Evolutionary conservation across 2,888 invertebrate genomes (phyloP).

Genomic region (Chydorus sphaericus): DNA sequence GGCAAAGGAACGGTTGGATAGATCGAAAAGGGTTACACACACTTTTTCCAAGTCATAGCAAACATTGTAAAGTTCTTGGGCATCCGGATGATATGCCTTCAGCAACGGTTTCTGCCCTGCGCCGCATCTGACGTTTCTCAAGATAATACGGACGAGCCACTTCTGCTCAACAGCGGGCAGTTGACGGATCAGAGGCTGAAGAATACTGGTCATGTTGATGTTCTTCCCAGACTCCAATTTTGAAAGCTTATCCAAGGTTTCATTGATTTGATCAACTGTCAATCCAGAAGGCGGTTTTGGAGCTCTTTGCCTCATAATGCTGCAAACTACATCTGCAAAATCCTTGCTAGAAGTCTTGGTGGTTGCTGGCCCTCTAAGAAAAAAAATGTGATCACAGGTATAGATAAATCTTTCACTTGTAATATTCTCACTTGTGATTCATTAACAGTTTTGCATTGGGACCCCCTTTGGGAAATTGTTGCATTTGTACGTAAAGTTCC

Average conservation of each 20-base stretch:
- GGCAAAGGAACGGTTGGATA: slow-evolving; percentile 43
- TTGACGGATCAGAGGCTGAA: slow-evolving; percentile 48
- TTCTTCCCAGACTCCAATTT: slow-evolving; percentile 8
- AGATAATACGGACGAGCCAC: slow-evolving; percentile 76
- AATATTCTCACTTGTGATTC: slow-evolving; percentile 32
- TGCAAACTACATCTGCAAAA: slow-evolving; percentile 65
- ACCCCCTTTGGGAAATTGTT: slow-evolving; percentile 53
- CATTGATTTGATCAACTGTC: slow-evolving; percentile 52
- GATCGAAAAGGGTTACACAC: slow-evolving; percentile 48
- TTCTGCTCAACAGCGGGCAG: slow-evolving; percentile 63
- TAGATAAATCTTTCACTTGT: background rate
- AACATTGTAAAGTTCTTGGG: slow-evolving; percentile 54
- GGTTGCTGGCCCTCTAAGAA: slow-evolving; percentile 36
- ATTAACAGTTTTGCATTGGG: slow-evolving; percentile 38
- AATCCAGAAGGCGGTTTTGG: too few species aligned
- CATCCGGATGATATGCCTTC: slow-evolving; percentile 58
- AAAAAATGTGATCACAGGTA: slow-evolving; percentile 15
- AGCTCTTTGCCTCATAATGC: slow-evolving; percentile 44
- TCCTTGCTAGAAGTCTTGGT: slow-evolving; percentile 43
- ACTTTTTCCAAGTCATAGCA: slow-evolving; percentile 53
- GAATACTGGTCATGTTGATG: slow-evolving; percentile 42
- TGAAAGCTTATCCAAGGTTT: slow-evolving; percentile 57
- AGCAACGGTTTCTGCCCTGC: slow-evolving; percentile 56
- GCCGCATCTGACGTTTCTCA: slow-evolving; percentile 64
- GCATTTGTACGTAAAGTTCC: slow-evolving; percentile 49